A percentile compares a stretch with the other conserved stretches of the same genome.
phyloP scores from a whole-genome alignment of 2,797 vertebrate genomes.

The Sebastes hubbsi region DNA sequence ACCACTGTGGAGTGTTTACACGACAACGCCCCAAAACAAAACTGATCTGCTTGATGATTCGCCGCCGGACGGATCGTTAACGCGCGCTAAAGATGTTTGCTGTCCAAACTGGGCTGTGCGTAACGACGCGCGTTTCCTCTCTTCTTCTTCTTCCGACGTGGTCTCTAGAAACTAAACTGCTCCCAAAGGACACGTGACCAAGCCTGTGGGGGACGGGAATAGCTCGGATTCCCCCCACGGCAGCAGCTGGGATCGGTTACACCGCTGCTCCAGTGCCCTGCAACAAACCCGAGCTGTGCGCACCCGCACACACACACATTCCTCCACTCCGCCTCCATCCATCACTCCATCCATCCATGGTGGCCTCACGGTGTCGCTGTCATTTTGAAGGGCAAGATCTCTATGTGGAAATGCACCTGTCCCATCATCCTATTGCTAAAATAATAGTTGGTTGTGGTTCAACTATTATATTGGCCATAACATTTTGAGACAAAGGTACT shows the following conservation, averaged over 20 bases:
- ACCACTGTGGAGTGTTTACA: neutral
- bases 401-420: neutral
- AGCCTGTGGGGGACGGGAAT: slow-evolving; percentile 74
- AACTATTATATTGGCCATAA: too few relatives aligned
- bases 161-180: slow-evolving; percentile 61
- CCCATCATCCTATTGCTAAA: too few relatives aligned
- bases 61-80: slow-evolving; percentile 30
- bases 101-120: slow-evolving; percentile 62
- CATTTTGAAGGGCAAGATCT: neutral
- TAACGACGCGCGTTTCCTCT: slow-evolving; percentile 59
- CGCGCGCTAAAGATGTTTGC: slow-evolving; percentile 50
- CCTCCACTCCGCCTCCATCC: neutral
- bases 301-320: neutral
- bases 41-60: slow-evolving; percentile 34
- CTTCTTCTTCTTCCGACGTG: slow-evolving; percentile 17
- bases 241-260: slow-evolving; percentile 78
- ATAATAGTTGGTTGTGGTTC: neutral
- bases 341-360: neutral
- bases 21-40: slow-evolving; percentile 61
- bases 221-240: slow-evolving; percentile 58
- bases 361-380: slow-evolving; percentile 63
- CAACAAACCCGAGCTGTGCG: slow-evolving; percentile 29
- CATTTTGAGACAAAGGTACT: neutral
- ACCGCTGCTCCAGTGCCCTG: slow-evolving; percentile 40
- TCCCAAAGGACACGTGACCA: slow-evolving; percentile 83